Base-by-base conservation (phyloP, 2,797 vertebrate species). In the Diplodus sargus region DNA sequence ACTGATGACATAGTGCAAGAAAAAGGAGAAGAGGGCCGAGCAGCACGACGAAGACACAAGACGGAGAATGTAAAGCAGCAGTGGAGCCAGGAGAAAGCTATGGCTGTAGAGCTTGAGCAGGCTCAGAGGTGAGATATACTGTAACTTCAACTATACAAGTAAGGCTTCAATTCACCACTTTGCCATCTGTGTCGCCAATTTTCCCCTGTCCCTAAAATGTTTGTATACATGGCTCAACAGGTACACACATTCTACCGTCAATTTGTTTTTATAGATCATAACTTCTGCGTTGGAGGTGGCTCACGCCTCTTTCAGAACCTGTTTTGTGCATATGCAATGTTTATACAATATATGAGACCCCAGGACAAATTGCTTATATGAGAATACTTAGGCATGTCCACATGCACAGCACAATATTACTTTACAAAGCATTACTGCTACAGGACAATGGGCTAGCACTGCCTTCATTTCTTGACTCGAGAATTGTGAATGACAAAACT, bases 1-100 rank as follows among this genome's bases (percentile, higher is more conserved):
- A 99, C 98, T 0, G 98, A 99, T 1, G 98, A 99, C 89, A 99
- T 99, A 11, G 96, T 99, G 57, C 95, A 97, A 80, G 98, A 99
- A 85, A 96, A 93, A 61, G 97, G 95, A 2, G 98, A 99, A 79
- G 98, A 99, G 79, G 96, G 94, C 43, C 94, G 97, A 15, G 94
- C 94, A 0, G 94, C 93, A 0, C 95, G 98, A 1, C 94, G 98
- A 1, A 93, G 98, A 62, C 98, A 99, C 94, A 99, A 99, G 91
- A 99, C 98, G 0, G 98, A 99, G 91, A 98, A 84, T 0, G 96
- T 99, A 9, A 98, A 97, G 77, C 98, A 98, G 87, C 96, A 97
- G 20, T 96, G 95, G 93, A 97, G 96, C 87, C 95, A 96, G 56
- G 97, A 97, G 84, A 95, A 92, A 73, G 93, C 92, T 12, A 78